Percentiles rank a stretch among this genome's conserved stretches.
phyloP scores from a whole-genome alignment of 2,797 vertebrate genomes.

The Paratrypauchen microcephalus region DNA sequence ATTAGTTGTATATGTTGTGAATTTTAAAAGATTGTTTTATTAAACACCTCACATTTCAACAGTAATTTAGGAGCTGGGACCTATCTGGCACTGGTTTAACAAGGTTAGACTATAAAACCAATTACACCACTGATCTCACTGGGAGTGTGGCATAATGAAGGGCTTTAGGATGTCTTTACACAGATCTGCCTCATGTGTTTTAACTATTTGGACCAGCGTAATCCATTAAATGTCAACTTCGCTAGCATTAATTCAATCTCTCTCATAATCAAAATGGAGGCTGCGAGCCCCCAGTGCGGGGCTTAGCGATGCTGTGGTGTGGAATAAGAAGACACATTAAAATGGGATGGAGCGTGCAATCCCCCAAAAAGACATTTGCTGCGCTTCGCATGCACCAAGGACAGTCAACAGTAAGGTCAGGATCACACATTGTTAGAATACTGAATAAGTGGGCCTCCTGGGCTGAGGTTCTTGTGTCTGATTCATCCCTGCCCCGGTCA shows the following conservation, averaged over 20 bases:
- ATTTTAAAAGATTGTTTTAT: not conserved
- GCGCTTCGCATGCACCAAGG: conserved; percentile 74
- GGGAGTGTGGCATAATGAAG: conserved; percentile 41
- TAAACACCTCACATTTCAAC: not conserved
- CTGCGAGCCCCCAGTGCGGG: conserved; percentile 54
- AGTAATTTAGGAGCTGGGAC: conserved; percentile 14
- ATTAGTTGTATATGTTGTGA: not conserved
- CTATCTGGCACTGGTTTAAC: conserved; percentile 42
- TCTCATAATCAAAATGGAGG: conserved; percentile 72
- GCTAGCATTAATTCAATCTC: conserved; percentile 67
- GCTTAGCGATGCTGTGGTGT: conserved; percentile 54
- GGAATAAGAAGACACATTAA: conserved; percentile 72
- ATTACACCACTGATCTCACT: conserved; percentile 13
- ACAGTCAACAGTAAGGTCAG: conserved; percentile 77
- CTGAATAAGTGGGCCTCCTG: conserved; percentile 61
- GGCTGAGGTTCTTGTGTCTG: conserved; percentile 54
- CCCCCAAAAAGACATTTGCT: conserved; percentile 71
- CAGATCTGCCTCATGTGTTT: conserved; percentile 53
- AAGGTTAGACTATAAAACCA: conserved; percentile 43
- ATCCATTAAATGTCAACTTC: conserved; percentile 70
- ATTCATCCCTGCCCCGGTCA: conserved; percentile 36
- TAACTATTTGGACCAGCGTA: conserved; percentile 55
- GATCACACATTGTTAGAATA: conserved; percentile 72
- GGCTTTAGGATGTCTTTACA: conserved; percentile 54
- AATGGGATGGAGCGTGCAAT: conserved; percentile 71